phyloP scores from a whole-genome alignment of 1,140 invertebrate species.

The Tribolium castaneum region DNA sequence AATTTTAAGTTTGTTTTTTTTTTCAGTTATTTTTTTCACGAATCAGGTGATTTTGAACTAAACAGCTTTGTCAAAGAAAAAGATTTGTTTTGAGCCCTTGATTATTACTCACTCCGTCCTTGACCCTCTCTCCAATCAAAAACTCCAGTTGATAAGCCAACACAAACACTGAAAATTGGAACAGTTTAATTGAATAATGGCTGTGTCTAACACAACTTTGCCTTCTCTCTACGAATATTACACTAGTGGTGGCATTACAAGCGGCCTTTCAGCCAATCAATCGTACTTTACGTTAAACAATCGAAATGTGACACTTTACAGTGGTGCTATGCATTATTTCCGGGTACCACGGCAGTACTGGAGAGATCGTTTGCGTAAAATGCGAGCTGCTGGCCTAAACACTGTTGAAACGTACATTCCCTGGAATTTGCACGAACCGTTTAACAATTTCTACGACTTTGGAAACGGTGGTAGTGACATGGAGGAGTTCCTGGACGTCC shows the following conservation, averaged over 20 bases:
- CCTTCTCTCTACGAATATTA: no score
- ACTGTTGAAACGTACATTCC: conserved; percentile 93
- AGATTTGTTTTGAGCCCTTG: no score
- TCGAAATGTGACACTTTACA: conserved; percentile 53
- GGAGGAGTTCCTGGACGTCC: conserved; percentile 74
- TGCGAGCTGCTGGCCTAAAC: conserved; percentile 85
- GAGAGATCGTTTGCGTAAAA: conserved; percentile 75
- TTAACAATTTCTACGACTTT: conserved; percentile 66
- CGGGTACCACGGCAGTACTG: conserved; percentile 76
- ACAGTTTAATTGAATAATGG: no score
- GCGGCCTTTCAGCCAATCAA: conserved; percentile 47
- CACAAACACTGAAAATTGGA: no score
- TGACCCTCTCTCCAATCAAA: no score
- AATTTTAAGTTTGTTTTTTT: no score
- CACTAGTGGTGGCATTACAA: conserved; percentile 34
- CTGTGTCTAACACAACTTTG: no score
- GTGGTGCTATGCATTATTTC: conserved; percentile 92
- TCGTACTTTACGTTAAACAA: conserved; percentile 54
- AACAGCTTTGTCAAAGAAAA: no score
- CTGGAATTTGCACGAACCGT: conserved; percentile 89
- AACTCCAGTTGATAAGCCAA: no score
- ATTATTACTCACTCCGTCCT: no score
- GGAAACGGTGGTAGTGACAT: conserved; percentile 81
- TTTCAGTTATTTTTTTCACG: no score
- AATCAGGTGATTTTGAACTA: no score